These are phyloP conservation scores for Dryas iulia DNA, from an alignment of 1,140 invertebrate species.

Conservation along the genomic window DNA sequence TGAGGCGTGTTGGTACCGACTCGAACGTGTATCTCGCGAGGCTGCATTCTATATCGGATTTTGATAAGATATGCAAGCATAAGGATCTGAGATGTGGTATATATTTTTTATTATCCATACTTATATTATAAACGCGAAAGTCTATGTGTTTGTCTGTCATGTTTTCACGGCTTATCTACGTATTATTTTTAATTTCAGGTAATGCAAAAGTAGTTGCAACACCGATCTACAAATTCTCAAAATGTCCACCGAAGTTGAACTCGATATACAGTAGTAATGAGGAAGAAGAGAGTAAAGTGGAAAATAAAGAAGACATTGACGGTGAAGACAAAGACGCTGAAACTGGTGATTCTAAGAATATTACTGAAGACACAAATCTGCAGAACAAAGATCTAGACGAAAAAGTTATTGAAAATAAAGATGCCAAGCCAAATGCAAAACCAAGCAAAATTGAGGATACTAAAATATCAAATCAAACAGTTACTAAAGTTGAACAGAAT, in stretches of 20 bases:
- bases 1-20: constrained; percentile 38
- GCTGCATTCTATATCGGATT: constrained; percentile 44
- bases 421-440: background rate
- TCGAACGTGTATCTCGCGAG: constrained; percentile 43
- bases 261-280: constrained; percentile 35
- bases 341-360: constrained; percentile 1
- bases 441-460: background rate
- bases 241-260: constrained; percentile 47
- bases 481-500: background rate
- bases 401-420: background rate
- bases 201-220: constrained; percentile 43
- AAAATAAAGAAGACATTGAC: constrained; percentile 11
- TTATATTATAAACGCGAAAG: too few relatives aligned
- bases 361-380: constrained; percentile 8
- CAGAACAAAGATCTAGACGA: background rate
- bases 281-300: background rate
- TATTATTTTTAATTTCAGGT: constrained; percentile 37
- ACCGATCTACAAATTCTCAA: constrained; percentile 49
- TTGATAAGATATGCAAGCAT: constrained; percentile 44
- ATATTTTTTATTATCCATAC: too few relatives aligned
- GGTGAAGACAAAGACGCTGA: constrained; percentile 16
- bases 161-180: background rate
- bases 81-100: constrained; percentile 47
- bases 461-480: background rate
- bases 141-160: background rate